These are phyloP conservation scores for Myotis brandtii DNA, from an alignment of 2,113 vertebrate species.

Conservation along the genomic window DNA sequence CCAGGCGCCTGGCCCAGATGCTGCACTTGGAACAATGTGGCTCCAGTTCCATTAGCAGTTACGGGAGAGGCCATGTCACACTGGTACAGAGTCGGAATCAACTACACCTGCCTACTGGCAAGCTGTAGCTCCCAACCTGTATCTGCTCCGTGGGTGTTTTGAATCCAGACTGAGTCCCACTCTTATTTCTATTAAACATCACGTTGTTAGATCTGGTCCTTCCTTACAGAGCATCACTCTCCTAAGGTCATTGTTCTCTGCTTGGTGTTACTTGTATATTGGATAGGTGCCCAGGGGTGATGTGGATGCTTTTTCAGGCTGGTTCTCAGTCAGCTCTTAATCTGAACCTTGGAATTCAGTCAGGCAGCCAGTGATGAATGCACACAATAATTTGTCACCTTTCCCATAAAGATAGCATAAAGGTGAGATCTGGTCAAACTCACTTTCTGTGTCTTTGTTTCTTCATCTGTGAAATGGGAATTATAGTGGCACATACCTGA, in stretches of 20 bases:
- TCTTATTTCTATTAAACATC: neutral
- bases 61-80: neutral
- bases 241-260: neutral
- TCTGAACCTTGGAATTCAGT: neutral
- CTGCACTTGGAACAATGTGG: neutral
- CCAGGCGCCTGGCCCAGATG: rapidly evolving
- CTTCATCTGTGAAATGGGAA: neutral
- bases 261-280: too few species aligned
- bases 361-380: neutral
- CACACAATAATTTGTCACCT: neutral
- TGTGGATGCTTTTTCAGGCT: neutral
- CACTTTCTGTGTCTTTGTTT: neutral
- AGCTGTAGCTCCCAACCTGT: neutral
- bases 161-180: neutral
- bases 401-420: rapidly evolving
- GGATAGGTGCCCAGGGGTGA: too few species aligned
- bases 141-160: neutral
- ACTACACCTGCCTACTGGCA: neutral
- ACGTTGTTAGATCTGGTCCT: neutral
- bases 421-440: neutral
- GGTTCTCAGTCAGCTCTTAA: neutral
- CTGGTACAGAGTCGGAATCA: rapidly evolving
- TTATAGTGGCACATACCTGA: too few species aligned
- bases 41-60: neutral
- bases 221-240: neutral